phyloP scores from a whole-genome alignment of 2,888 invertebrate species.

The Polyommatus icarus region DNA sequence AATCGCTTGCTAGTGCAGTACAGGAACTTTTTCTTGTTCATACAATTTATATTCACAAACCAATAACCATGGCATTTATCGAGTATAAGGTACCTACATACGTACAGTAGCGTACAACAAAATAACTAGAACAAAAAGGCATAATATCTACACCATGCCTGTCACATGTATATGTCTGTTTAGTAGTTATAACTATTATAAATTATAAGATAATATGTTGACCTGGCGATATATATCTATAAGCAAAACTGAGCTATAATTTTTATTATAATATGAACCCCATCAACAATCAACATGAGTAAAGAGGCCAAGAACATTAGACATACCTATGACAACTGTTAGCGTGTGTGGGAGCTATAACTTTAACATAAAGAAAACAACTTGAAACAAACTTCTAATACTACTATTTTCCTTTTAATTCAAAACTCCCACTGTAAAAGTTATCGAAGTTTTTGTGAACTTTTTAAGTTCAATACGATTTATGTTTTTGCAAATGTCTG shows the following conservation, averaged over 20 bases:
- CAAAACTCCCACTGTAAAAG: not conserved
- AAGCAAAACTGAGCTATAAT: not conserved
- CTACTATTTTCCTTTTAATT: not conserved
- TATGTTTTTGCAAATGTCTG: not conserved
- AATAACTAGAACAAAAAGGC: too few relatives aligned
- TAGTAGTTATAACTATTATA: not conserved
- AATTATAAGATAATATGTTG: not conserved
- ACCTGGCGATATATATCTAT: not conserved
- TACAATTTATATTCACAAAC: too few relatives aligned
- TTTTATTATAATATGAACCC: not conserved
- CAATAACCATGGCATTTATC: too few relatives aligned
- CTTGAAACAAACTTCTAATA: conserved; percentile 12
- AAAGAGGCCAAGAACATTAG: too few relatives aligned
- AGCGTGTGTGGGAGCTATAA: not conserved
- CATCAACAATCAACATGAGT: not conserved
- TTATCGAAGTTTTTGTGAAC: not conserved
- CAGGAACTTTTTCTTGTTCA: too few relatives aligned
- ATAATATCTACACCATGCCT: too few relatives aligned
- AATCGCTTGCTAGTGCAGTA: too few relatives aligned
- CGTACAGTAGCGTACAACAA: too few relatives aligned
- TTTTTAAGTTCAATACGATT: conserved; percentile 17
- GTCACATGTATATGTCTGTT: too few relatives aligned
- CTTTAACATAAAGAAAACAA: not conserved
- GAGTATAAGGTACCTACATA: too few relatives aligned
- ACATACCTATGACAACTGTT: not conserved